Evolutionary conservation across 2,113 vertebrate species (phyloP).

Genomic region (Channa argus): DNA sequence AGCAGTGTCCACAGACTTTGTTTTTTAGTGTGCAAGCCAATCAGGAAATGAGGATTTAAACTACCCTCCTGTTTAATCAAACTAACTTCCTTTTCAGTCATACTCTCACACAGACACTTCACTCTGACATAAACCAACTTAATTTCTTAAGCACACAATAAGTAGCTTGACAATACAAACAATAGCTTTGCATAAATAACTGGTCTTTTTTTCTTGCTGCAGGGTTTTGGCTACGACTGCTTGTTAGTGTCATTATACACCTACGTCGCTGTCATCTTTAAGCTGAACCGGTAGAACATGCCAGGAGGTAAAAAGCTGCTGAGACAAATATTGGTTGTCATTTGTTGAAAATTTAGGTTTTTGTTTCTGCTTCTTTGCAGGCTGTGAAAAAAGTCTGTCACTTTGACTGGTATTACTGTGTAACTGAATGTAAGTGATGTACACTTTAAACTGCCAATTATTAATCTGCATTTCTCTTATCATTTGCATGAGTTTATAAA

Average conservation of each 20-base stretch:
- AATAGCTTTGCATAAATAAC: not conserved
- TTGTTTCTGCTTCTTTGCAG: constrained; percentile 46
- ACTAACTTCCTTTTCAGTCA: too few species aligned
- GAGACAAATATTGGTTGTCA: too few species aligned
- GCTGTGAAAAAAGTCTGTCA: constrained; percentile 57
- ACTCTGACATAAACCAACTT: too few species aligned
- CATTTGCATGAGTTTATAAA: accelerated
- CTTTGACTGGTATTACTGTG: not conserved
- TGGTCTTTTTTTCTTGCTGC: constrained; percentile 1
- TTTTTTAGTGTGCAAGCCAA: too few species aligned
- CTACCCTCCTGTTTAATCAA: too few species aligned
- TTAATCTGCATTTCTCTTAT: not conserved
- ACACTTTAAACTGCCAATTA: not conserved
- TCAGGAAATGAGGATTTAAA: too few species aligned
- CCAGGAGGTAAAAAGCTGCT: constrained; percentile 84
- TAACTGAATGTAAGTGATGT: constrained; percentile 38
- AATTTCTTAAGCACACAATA: too few species aligned
- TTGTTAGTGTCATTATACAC: constrained; percentile 84
- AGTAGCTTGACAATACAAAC: too few species aligned
- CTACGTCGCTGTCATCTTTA: constrained; percentile 84
- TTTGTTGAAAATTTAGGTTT: not conserved
- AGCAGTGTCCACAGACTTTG: too few species aligned
- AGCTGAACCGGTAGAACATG: constrained; percentile 87
- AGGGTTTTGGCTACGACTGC: constrained; percentile 92
- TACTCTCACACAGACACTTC: too few species aligned